Evolutionary conservation across 2,888 invertebrate genomes (phyloP), one percentile per base, ranked within the genome.

Genomic region (Sepioteuthis lessoniana): DNA sequence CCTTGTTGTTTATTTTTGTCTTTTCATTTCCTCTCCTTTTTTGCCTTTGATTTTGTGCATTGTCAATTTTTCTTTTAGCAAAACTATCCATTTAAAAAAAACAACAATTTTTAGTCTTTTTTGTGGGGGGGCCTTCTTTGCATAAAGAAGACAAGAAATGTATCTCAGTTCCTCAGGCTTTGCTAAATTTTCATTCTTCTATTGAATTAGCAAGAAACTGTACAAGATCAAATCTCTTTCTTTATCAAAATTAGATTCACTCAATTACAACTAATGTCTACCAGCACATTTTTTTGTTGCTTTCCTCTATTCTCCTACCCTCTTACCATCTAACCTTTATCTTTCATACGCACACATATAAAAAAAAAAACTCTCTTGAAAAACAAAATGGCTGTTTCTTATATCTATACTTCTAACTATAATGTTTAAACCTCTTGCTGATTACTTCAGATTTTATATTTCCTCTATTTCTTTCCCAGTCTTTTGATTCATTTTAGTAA

Each of bases 181-280:
- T n/a, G 76, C 76, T n/a, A 76, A 76, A 76, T 76, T 76, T 76
- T 76, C 76, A n/a, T n/a, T n/a, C 35, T 35, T 76, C 76, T 76
- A 76, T 76, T 76, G 76, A 76, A 76, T 76, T 76, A 76, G 76
- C 76, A 76, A 76, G 76, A 76, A 76, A 76, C 76, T n/a, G 76
- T 76, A n/a, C 76, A 76, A 76, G 76, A 76, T 76, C 76, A 76
- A 76, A 76, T 76, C 76, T 76, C 76, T 76, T 76, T 76, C 76
- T 76, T 76, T 76, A 76, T 76, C 76, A 76, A 76, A 76, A 76
- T 76, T 76, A 76, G 76, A 76, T 76, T 76, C 76, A 76, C 76
- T 76, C 76, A 76, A 76, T 76, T 76, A 76, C 76, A 76, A 76
- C n/a, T 76, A 76, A 76, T 76, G 76, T 76, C 35, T 76, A 76